Evolutionary conservation across 1,140 invertebrate genomes (phyloP), one percentile per base, ranked within the genome.

Genomic region (Lepidurus packardi): DNA sequence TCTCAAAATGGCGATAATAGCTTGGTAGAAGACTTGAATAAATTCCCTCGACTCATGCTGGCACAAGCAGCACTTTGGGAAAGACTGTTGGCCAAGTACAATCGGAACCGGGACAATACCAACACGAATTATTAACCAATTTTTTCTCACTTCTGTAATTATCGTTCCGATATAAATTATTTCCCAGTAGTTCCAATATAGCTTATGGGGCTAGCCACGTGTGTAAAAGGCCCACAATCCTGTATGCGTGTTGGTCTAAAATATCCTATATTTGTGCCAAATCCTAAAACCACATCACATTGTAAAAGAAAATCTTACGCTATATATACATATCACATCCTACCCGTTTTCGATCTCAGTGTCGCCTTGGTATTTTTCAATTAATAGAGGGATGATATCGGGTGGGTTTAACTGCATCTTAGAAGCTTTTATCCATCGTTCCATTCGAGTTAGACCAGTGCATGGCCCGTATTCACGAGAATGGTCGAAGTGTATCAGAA

Each of bases 31-130:
- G 53, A 65, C 16, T 21, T 65, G 16, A 65, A 65, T 21, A 65
- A 65, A 16, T 65, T 65, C 21, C 53, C 53, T n/a, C 53, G 53
- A 13, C 16, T 65, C 7, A 65, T 65, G 53, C 53, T 65, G 16
- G 53, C 53, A 6, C 53, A 65, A 16, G 53, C 53, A n/a, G 53
- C 53, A 65, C 53, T 65, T 65, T 65, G 53, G 53, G 53, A 65
- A 65, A 65, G 53, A 65, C 53, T 65, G 7, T 65, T 13, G 53
- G 53, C 53, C 13, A 65, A 65, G 21, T 65, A 65, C 53, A 65
- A 65, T 16, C 53, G 53, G n/a, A 65, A 65, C 53, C 53, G 53
- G 53, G 53, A 65, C 53, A 65, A 65, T 21, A 21, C 53, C 53
- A 65, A 65, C 53, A 8, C 7, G 16, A 65, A 65, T 8, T 65